Evolutionary conservation across 2,888 invertebrate genomes (phyloP).

Genomic region (Podotricha telesiphe): DNA sequence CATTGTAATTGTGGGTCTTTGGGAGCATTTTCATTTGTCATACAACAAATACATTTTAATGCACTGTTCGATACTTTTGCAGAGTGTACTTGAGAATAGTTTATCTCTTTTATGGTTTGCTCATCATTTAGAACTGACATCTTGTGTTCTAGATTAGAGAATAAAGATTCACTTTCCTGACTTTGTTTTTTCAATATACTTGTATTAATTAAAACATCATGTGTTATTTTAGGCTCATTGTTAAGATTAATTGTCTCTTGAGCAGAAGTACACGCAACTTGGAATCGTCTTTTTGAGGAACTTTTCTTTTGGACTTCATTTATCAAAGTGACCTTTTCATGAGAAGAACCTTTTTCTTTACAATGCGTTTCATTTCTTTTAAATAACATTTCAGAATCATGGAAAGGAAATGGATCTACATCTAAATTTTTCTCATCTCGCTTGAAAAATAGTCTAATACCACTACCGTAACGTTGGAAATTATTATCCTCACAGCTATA

Average conservation of each 20-base stretch:
- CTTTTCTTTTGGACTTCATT: conserved; percentile 30
- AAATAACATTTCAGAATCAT: conserved; percentile 32
- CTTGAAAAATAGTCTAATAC: conserved; percentile 44
- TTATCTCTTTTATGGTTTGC: conserved; percentile 37
- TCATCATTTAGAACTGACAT: conserved; percentile 19
- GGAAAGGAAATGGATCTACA: conserved; percentile 43
- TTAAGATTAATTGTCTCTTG: neutral
- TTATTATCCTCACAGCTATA: neutral
- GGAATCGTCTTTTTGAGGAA: conserved; percentile 18
- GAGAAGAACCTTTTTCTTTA: conserved; percentile 17
- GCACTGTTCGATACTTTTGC: neutral
- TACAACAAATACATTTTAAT: conserved; percentile 10
- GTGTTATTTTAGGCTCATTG: neutral
- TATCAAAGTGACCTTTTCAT: conserved; percentile 32
- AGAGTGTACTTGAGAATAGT: conserved; percentile 33
- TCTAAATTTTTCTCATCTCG: conserved; percentile 42
- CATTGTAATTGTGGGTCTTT: neutral
- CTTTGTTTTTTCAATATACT: neutral
- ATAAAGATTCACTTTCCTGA: neutral
- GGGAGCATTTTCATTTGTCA: neutral
- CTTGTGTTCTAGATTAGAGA: neutral
- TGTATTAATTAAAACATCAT: conserved; percentile 1
- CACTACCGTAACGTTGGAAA: conserved; percentile 5
- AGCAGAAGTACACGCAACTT: conserved; percentile 5
- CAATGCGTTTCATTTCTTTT: conserved; percentile 33